Percentiles rank a stretch among this genome's conserved stretches.
phyloP scores from a whole-genome alignment of 2,113 vertebrate genomes.

The Oreochromis tanganicae region DNA sequence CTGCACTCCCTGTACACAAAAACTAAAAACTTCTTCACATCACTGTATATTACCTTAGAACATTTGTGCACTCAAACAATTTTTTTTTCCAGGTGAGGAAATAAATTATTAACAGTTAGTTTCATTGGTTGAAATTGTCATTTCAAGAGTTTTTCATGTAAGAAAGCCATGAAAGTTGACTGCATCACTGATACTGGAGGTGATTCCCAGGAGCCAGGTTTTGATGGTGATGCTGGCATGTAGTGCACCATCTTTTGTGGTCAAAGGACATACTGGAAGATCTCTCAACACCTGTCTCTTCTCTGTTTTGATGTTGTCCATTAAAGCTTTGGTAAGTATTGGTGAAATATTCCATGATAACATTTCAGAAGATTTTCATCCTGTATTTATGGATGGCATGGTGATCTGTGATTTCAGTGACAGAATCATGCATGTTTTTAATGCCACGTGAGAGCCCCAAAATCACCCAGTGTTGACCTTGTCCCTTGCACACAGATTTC shows the following conservation, averaged over 20 bases:
- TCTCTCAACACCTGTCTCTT: neutral
- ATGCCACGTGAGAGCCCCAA: neutral
- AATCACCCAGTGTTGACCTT: neutral
- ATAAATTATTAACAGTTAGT: neutral
- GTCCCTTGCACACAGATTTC: neutral
- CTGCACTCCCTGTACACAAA: no score
- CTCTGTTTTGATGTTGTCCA: neutral
- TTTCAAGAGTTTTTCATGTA: neutral
- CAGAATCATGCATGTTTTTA: neutral
- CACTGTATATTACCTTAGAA: neutral
- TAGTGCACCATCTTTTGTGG: neutral
- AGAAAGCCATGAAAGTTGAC: neutral
- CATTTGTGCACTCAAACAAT: neutral
- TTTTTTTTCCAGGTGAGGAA: neutral
- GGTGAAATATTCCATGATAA: neutral
- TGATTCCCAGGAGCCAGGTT: neutral
- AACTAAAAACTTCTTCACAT: neutral
- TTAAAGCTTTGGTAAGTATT: neutral
- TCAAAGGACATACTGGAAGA: neutral
- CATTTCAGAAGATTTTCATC: neutral
- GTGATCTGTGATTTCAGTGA: neutral
- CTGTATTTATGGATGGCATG: neutral
- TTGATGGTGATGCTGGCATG: neutral
- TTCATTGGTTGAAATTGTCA: neutral
- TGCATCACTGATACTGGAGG: neutral